These are phyloP conservation scores for Pseudomyrmex dendroicus DNA, from an alignment of 1,140 invertebrate species.

Conservation along the genomic window DNA sequence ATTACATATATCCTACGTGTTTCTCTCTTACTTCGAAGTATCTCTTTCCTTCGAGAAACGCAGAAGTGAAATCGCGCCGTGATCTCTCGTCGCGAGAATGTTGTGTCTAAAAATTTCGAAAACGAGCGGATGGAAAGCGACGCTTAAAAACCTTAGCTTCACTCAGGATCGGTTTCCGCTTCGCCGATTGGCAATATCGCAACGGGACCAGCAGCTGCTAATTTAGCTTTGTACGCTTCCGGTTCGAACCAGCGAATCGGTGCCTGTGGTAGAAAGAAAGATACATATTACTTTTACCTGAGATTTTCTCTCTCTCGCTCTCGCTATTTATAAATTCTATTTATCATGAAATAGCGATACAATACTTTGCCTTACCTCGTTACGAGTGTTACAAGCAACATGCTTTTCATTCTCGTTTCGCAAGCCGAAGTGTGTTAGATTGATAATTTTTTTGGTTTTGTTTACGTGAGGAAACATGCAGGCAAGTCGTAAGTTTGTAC, in stretches of 20 bases:
- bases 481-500: not conserved
- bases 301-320: no score
- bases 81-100: no score
- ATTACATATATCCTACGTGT: no score
- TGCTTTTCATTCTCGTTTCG: slow-evolving; percentile 70
- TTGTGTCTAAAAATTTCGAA: not conserved
- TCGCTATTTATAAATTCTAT: no score
- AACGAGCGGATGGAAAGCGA: not conserved
- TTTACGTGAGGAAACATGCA: slow-evolving; percentile 51
- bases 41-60: not conserved
- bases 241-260: slow-evolving; percentile 86
- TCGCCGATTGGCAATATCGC: slow-evolving; percentile 80
- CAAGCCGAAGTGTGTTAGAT: slow-evolving; percentile 64
- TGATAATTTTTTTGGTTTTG: not conserved
- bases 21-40: no score
- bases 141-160: slow-evolving; percentile 38
- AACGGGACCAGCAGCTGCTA: slow-evolving; percentile 81
- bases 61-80: no score
- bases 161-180: slow-evolving; percentile 81
- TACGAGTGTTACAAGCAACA: slow-evolving; percentile 73
- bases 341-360: not conserved
- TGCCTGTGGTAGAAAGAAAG: slow-evolving; percentile 76
- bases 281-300: not conserved
- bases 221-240: slow-evolving; percentile 83
- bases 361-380: slow-evolving; percentile 71